phyloP scores from a whole-genome alignment of 2,113 vertebrate species.

The Hydrochoerus hydrochaeris region DNA sequence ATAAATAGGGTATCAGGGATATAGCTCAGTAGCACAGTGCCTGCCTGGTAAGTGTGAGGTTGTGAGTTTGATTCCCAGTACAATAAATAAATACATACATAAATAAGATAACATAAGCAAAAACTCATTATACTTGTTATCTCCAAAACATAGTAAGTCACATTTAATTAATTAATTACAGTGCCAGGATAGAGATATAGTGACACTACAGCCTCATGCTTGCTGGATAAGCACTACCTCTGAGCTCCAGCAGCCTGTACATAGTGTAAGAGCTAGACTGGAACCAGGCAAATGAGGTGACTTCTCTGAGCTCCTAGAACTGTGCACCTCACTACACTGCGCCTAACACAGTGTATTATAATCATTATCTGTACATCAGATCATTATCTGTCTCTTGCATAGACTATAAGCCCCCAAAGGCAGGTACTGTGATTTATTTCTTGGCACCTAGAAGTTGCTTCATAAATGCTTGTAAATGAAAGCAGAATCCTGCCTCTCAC shows the following conservation, averaged over 20 bases:
- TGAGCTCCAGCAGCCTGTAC: neutral
- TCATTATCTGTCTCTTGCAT: neutral
- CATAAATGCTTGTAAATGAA: conserved; percentile 21
- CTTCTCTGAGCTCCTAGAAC: neutral
- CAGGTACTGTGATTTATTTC: neutral
- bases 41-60: neutral
- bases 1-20: no score
- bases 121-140: neutral
- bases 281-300: neutral
- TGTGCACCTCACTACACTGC: neutral
- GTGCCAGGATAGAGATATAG: neutral
- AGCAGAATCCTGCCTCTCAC: neutral
- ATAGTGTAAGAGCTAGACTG: neutral
- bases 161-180: neutral
- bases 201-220: neutral
- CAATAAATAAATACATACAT: no score
- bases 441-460: neutral
- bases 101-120: neutral
- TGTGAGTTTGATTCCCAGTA: neutral
- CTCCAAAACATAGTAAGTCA: neutral
- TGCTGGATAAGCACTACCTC: neutral
- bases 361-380: neutral
- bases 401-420: neutral
- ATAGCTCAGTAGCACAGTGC: neutral
- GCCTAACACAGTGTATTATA: neutral